Base-by-base conservation (phyloP, 2,888 invertebrate genomes). In the Drosophila hamatofila region DNA sequence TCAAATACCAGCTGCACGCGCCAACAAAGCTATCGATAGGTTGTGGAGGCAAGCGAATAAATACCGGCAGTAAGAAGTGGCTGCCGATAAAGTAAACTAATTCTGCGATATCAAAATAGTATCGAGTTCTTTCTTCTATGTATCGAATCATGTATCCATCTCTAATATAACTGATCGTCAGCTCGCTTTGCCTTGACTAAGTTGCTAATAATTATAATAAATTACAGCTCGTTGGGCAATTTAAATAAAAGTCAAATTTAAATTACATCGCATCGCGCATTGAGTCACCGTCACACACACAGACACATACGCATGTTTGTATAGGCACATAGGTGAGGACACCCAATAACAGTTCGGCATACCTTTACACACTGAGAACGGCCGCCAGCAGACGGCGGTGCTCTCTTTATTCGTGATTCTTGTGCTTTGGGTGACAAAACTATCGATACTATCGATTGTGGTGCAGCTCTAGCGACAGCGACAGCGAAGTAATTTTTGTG, bases 401-500 rank as follows among this genome's bases (percentile, higher is more conserved):
- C 18, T 54, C 16, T 8, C 48, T 67, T 66, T 68, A 51, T 66
- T 81, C 68, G 74, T 72, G 71, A 35, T 56, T 71, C 41, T 70
- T 62, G 62, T 57, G 74, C 67, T 59, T 48, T 66, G 66, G 54
- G 60, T 54, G 57, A 16, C 48, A 37, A 30, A 57, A 18, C 42
- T 72, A 75, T 72, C 75, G 75, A 75, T 75, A 75, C 41, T 59
- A 75, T 75, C 75, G 75, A 59, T 61, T 61, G 33, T 49, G 46
- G 41, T 57, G 42, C 58, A 75, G 59, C 75, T 25, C 66, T 75
- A 66, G 62, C 55, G 21, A 59, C 66, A 75, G 58, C 66, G 66
- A 76, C 58, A 69, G 60, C 66, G 48, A 73, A 73, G 68, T 83
- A 63, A 66, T 74, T 79, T 76, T 80, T 78, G 78, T 70, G 77